phyloP scores from a whole-genome alignment of 2,113 vertebrate species.

The Albula glossodonta region DNA sequence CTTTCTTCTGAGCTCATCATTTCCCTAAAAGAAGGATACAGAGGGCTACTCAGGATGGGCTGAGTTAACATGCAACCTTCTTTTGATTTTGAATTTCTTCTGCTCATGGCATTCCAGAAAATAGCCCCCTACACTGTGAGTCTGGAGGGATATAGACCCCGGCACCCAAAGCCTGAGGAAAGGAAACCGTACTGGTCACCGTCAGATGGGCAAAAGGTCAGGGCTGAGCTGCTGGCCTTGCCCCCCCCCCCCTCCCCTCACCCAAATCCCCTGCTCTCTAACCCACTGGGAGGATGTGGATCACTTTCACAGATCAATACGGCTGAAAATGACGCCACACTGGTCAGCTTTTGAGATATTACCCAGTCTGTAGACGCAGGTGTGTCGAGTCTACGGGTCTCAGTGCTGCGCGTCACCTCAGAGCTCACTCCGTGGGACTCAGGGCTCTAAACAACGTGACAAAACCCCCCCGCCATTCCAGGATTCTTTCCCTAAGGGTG shows the following conservation, averaged over 20 bases:
- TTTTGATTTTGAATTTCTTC: too few relatives aligned
- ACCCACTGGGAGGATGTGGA: conserved; percentile 17
- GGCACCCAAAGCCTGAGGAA: too few relatives aligned
- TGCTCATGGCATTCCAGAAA: too few relatives aligned
- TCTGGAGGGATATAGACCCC: background rate
- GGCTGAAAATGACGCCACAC: conserved; percentile 33
- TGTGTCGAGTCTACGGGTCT: background rate
- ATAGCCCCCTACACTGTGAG: background rate
- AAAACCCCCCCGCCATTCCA: background rate
- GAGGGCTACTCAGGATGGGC: too few relatives aligned
- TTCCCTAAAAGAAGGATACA: too few relatives aligned
- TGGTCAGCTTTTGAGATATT: background rate
- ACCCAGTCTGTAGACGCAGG: background rate
- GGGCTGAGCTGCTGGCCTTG: conserved; percentile 17
- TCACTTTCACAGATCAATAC: conserved; percentile 54
- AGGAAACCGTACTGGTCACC: background rate
- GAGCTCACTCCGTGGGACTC: too few relatives aligned
- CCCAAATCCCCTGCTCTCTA: too few relatives aligned
- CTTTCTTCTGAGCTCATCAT: too few relatives aligned
- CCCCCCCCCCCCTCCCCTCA: too few relatives aligned
- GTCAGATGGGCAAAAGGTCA: background rate
- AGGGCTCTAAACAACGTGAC: too few relatives aligned
- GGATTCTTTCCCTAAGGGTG: background rate
- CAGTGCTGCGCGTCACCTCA: background rate
- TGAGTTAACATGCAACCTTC: too few relatives aligned